phyloP scores from a whole-genome alignment of 2,888 invertebrate species.

The Eilema caniola region DNA sequence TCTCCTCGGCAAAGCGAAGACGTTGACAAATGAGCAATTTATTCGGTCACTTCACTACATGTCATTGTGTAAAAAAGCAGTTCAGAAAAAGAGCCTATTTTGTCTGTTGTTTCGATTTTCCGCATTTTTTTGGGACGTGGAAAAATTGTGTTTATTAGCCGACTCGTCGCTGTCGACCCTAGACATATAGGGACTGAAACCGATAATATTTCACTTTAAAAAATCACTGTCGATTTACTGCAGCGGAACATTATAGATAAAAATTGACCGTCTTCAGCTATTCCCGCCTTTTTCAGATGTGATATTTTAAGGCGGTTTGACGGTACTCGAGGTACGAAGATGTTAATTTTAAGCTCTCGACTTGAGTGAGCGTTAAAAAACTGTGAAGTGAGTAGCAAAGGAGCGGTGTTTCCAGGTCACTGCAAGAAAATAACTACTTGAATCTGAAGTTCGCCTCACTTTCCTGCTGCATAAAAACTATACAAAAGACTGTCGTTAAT shows the following conservation, averaged over 20 bases:
- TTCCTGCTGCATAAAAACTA: background rate
- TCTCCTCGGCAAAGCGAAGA: constrained; percentile 77
- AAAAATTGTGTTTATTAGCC: constrained; percentile 72
- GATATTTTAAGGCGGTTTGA: constrained; percentile 55
- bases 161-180: constrained; percentile 58
- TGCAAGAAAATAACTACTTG: constrained; percentile 29
- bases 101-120: constrained; percentile 51
- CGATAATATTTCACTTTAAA: constrained; percentile 77
- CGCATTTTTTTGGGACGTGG: constrained; percentile 48
- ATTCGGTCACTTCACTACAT: constrained; percentile 79
- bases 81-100: constrained; percentile 38
- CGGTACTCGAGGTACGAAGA: constrained; percentile 46
- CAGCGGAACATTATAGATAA: constrained; percentile 73
- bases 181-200: constrained; percentile 70
- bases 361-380: constrained; percentile 35
- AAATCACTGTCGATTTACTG: constrained; percentile 78
- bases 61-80: constrained; percentile 56
- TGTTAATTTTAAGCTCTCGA: constrained; percentile 45
- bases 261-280: constrained; percentile 69
- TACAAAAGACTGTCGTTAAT: background rate
- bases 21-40: constrained; percentile 82
- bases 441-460: constrained; percentile 17
- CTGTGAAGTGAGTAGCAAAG: constrained; percentile 29
- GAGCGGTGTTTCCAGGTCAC: constrained; percentile 26
- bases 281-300: constrained; percentile 45